phyloP scores from a whole-genome alignment of 2,113 vertebrate genomes.

The Nematolebias whitei region DNA sequence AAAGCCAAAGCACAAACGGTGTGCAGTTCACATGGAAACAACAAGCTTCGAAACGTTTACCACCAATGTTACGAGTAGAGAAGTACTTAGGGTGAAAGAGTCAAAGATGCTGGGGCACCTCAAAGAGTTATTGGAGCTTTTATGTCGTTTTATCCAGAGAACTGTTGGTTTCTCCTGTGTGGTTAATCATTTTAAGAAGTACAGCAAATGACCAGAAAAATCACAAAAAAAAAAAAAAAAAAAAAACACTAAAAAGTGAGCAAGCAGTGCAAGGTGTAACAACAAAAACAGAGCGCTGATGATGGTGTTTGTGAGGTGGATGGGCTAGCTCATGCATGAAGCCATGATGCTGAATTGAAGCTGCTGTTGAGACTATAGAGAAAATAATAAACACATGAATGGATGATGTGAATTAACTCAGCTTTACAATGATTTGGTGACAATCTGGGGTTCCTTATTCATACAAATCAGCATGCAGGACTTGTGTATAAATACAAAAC shows the following conservation, averaged over 20 bases:
- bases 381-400: background rate
- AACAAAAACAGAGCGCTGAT: slow-evolving; percentile 13
- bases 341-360: slow-evolving; percentile 20
- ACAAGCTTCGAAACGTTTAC: slow-evolving; percentile 41
- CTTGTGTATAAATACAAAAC: background rate
- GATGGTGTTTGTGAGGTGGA: slow-evolving; percentile 11
- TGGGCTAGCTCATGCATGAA: slow-evolving; percentile 59
- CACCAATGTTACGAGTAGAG: slow-evolving; percentile 22
- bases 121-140: slow-evolving; percentile 37
- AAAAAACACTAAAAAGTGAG: slow-evolving; percentile 29
- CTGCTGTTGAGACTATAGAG: slow-evolving; percentile 15
- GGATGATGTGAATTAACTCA: background rate
- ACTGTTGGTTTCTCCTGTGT: slow-evolving; percentile 25
- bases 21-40: slow-evolving; percentile 58
- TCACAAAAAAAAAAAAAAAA: background rate
- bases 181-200: slow-evolving; percentile 28
- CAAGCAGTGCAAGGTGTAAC: slow-evolving; percentile 28
- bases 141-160: slow-evolving; percentile 31
- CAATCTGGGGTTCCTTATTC: slow-evolving; percentile 19
- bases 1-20: slow-evolving; percentile 31
- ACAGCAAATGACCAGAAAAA: slow-evolving; percentile 35
- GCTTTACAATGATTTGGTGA: slow-evolving; percentile 1
- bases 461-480: slow-evolving; percentile 31
- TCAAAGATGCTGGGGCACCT: slow-evolving; percentile 26
- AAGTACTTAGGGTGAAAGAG: slow-evolving; percentile 34